Base-by-base conservation (phyloP, 2,797 vertebrate species). In the Syngnathus rostellatus region DNA sequence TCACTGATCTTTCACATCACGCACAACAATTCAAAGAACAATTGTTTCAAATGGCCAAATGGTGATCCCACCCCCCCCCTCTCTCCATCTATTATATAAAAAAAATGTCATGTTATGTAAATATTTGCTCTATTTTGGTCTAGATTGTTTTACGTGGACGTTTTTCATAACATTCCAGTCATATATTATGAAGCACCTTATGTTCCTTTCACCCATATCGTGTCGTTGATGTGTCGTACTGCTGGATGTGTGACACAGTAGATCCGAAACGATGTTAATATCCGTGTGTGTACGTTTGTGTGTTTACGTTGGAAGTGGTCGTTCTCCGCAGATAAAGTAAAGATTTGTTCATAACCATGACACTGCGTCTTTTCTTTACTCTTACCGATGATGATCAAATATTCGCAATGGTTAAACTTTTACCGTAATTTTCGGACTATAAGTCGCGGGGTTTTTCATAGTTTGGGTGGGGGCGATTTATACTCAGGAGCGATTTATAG, bases 11-110 rank as follows among this genome's bases (percentile, higher is more conserved):
- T 45, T 97, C 95, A 0, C 91, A 87, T 46, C 92, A 94, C 0
- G 91, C 95, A 0, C 94, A 94, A 83, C 87, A 93, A 59, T 98
- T 98, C 84, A 97, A 98, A 74, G 88, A 89, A 63, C 95, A 94
- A 0, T 81, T 99, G 81, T 85, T 90, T 63, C 94, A 95, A 38
- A 91, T 98, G 93, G 91, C 94, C 0, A 85, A 87, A 0, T 89
- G 90, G 62, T 98, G 82, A 85, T 63, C 43, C 16, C 9, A n/a
- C 23, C 69, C 8, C 19, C 19, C 8, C 6, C 69, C 8, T 10
- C 11, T 3, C 6, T 63, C 40, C 11, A 2, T 63, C 68, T 69
- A 70, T 73, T 90, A 89, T 84, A 31, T 31, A 31, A 31, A 89
- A 75, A 94, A 93, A 91, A 67, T 88, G 79, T 77, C 66, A 5